Conservation (phyloP, 2,797 vertebrate species). For the Gouania willdenowi region DNA sequence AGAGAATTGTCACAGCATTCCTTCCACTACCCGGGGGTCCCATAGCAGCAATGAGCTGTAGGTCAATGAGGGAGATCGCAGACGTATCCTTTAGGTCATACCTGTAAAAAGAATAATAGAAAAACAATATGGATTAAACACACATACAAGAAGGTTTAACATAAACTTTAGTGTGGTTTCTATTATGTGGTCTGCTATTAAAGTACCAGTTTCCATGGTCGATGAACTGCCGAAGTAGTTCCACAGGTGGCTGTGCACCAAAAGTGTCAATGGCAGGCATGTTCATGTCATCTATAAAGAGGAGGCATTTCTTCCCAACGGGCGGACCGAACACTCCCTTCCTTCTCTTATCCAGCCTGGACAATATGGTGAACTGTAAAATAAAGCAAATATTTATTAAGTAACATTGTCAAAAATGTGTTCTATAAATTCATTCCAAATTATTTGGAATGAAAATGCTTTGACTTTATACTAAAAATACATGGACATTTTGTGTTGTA, state of each 20-base stretch:
- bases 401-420: background rate
- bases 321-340: constrained; percentile 93
- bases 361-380: constrained; percentile 91
- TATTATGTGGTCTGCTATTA: no score
- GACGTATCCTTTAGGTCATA: constrained; percentile 93
- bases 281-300: constrained; percentile 97
- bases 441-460: no score
- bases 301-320: constrained; percentile 90
- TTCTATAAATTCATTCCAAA: no score
- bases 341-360: constrained; percentile 90
- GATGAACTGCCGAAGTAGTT: constrained; percentile 90
- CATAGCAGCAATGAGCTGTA: constrained; percentile 90
- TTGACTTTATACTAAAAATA: no score
- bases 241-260: constrained; percentile 95
- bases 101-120: no score
- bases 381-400: constrained; percentile 1
- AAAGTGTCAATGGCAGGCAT: constrained; percentile 95
- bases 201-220: constrained; percentile 93
- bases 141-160: no score
- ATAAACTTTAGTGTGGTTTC: no score
- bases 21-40: constrained; percentile 94
- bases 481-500: no score
- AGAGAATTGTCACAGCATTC: constrained; percentile 91
- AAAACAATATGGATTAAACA: no score
- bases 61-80: constrained; percentile 83